Conservation (phyloP, 2,797 vertebrate genomes). For the Brachyrhaphis roseni region DNA sequence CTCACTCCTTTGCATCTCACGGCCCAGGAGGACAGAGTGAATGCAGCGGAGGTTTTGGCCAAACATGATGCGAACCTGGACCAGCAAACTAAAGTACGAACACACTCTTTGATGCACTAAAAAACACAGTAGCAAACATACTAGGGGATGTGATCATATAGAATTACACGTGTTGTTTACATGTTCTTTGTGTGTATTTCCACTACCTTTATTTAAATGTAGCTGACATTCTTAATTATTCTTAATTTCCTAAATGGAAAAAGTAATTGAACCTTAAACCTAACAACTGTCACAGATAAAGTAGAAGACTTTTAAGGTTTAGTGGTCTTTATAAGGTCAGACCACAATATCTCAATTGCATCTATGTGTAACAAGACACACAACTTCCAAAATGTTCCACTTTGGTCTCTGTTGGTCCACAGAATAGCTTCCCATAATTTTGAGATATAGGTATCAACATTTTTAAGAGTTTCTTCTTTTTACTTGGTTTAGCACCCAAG, state of each 20-base stretch:
- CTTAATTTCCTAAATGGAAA: background rate
- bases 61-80: slow-evolving; percentile 91
- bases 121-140: background rate
- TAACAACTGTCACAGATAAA: too few relatives aligned
- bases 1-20: slow-evolving; percentile 92
- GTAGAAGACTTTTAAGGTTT: background rate
- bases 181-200: background rate
- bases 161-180: background rate
- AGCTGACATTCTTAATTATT: background rate
- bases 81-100: slow-evolving; percentile 93
- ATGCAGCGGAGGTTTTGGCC: slow-evolving; percentile 87
- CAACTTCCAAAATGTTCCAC: background rate
- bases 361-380: background rate
- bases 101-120: background rate
- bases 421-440: background rate
- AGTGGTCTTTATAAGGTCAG: background rate
- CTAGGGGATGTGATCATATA: background rate
- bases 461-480: background rate
- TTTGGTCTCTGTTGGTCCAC: background rate
- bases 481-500: background rate
- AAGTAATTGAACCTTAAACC: background rate
- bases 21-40: slow-evolving; percentile 95
- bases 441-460: background rate
- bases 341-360: background rate
- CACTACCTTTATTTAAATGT: background rate